These are phyloP conservation scores for Prolemur simus DNA, from an alignment of 2,113 vertebrate genomes.

Conservation along the genomic window DNA sequence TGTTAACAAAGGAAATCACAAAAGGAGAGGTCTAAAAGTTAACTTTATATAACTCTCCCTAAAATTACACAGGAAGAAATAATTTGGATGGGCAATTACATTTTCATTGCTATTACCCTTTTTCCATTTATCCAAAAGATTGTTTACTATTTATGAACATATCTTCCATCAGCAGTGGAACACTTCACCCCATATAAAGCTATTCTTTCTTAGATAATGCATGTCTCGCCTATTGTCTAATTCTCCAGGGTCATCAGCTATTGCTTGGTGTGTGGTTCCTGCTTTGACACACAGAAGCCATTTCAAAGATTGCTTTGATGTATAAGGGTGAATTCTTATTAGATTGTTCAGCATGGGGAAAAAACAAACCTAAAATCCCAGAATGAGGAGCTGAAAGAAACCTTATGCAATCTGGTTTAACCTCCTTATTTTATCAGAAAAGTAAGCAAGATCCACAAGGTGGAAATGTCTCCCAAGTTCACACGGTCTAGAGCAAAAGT, in stretches of 20 bases:
- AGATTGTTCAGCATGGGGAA: background rate
- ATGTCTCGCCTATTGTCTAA: background rate
- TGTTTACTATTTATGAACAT: background rate
- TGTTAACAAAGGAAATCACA: slow-evolving; percentile 35
- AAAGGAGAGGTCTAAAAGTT: background rate
- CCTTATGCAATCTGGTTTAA: background rate
- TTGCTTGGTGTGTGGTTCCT: background rate
- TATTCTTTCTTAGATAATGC: background rate
- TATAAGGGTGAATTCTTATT: slow-evolving; percentile 13
- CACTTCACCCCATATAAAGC: background rate
- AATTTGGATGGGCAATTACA: background rate
- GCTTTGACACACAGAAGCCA: background rate
- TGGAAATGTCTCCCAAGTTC: background rate
- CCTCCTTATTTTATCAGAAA: slow-evolving; percentile 32
- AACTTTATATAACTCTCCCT: background rate
- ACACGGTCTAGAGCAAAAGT: background rate
- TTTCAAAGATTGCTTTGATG: background rate
- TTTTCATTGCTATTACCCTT: background rate
- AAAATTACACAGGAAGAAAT: background rate
- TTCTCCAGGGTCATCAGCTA: background rate
- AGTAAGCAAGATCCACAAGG: background rate
- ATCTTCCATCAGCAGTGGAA: background rate
- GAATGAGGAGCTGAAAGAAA: background rate
- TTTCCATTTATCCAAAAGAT: background rate
- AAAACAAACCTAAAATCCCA: background rate